Conservation (phyloP, 2,888 invertebrate species). For the Clanis bilineata region DNA sequence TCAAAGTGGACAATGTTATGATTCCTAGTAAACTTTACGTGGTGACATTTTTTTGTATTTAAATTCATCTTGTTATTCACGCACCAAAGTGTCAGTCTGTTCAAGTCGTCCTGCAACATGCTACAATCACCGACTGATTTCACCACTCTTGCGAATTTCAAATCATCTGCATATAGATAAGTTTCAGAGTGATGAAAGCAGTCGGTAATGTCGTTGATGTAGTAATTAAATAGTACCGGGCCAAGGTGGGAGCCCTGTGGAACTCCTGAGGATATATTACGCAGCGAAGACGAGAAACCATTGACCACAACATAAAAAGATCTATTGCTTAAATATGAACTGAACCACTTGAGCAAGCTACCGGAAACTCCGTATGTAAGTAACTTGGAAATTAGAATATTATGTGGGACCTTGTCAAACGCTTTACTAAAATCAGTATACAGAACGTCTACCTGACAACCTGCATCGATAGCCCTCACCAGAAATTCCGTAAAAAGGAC, state of each 20-base stretch:
- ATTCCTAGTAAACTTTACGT: background rate
- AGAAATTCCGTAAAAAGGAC: constrained; percentile 10
- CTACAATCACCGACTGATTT: background rate
- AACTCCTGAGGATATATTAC: too few species aligned
- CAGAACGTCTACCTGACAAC: constrained; percentile 12
- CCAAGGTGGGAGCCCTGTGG: too few species aligned
- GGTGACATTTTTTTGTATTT: background rate
- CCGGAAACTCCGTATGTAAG: background rate
- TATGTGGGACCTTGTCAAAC: constrained; percentile 16
- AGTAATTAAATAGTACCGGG: constrained; percentile 15
- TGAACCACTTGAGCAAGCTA: constrained; percentile 2
- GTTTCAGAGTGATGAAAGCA: background rate
- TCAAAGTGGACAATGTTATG: background rate
- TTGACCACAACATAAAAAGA: constrained; percentile 16
- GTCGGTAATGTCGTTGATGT: constrained; percentile 12
- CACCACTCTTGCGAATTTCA: constrained; percentile 1
- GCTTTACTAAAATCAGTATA: constrained; percentile 18
- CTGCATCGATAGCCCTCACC: background rate
- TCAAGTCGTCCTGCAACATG: background rate
- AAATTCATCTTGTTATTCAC: background rate
- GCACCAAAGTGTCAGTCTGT: background rate
- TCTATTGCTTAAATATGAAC: constrained; percentile 10
- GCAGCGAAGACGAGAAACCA: constrained; percentile 3
- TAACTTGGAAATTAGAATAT: constrained; percentile 2
- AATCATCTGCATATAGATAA: constrained; percentile 17